Conservation (phyloP, 2,888 invertebrate species). For the Blera fallax region DNA sequence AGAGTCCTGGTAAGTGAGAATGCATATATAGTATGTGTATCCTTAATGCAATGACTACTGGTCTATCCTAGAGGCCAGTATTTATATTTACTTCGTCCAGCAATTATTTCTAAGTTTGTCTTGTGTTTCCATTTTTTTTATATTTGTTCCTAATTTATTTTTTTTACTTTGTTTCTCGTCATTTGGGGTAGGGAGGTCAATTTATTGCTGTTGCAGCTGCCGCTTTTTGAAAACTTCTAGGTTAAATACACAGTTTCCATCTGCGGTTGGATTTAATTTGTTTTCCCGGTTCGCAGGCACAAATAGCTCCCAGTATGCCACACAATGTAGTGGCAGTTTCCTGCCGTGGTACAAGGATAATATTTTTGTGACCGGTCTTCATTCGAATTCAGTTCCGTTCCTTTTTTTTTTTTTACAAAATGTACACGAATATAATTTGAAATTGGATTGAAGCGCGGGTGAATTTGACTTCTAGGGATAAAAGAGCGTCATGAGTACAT, state of each 20-base stretch:
- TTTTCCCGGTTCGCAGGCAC: constrained; percentile 13
- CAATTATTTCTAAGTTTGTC: constrained; percentile 47
- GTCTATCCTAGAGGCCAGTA: constrained; percentile 11
- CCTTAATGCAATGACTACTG: constrained; percentile 4
- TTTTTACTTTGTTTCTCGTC: background rate
- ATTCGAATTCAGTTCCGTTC: background rate
- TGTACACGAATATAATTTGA: constrained; percentile 11
- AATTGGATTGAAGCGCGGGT: background rate
- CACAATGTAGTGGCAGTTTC: background rate
- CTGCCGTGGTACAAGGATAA: constrained; percentile 3
- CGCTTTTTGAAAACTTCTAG: constrained; percentile 7
- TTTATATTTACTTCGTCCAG: constrained; percentile 35
- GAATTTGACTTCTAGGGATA: background rate
- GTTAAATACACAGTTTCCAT: constrained; percentile 26
- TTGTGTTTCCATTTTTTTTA: constrained; percentile 4
- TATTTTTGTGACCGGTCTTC: background rate
- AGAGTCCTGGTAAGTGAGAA: constrained; percentile 84
- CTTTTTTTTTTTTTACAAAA: background rate
- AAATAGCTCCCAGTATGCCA: constrained; percentile 7
- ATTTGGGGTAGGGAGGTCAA: constrained; percentile 15
- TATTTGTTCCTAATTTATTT: background rate
- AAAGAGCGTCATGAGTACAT: background rate
- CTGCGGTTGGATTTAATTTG: constrained; percentile 36
- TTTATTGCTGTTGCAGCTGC: constrained; percentile 49
- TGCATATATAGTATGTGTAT: background rate